A percentile compares a stretch with the other conserved stretches of the same genome.
These are phyloP conservation scores for Glomeris marginata DNA, from an alignment of 2,888 invertebrate genomes.

Conservation along the genomic window DNA sequence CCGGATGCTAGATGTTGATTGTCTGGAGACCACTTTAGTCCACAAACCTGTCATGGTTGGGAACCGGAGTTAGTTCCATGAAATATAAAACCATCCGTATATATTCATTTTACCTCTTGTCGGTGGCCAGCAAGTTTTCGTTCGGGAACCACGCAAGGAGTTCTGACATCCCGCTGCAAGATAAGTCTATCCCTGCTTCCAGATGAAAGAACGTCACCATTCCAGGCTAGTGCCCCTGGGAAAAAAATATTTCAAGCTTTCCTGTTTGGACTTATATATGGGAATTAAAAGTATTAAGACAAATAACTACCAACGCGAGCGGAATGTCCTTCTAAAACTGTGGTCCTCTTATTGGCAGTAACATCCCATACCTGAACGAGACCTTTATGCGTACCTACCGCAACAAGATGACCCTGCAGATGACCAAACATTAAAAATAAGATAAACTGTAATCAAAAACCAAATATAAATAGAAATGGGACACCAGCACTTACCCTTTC, in stretches of 20 bases:
- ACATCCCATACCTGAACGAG: slow-evolving; percentile 98
- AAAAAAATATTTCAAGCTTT: not conserved
- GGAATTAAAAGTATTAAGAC: not conserved
- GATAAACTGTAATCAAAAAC: no score
- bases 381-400: slow-evolving; percentile 95
- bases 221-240: slow-evolving; percentile 84
- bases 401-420: slow-evolving; percentile 70
- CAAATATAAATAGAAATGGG: slow-evolving; percentile 11
- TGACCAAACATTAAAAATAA: not conserved
- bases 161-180: slow-evolving; percentile 82
- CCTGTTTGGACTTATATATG: no score
- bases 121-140: slow-evolving; percentile 76
- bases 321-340: slow-evolving; percentile 77
- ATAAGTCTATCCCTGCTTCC: slow-evolving; percentile 90
- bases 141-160: slow-evolving; percentile 57
- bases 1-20: slow-evolving; percentile 94
- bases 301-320: slow-evolving; percentile 38
- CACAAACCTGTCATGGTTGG: slow-evolving; percentile 51
- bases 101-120: slow-evolving; percentile 57
- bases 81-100: not conserved
- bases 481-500: slow-evolving; percentile 63
- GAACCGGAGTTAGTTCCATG: no score
- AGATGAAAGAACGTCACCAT: slow-evolving; percentile 88
- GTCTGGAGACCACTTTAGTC: slow-evolving; percentile 96
- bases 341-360: slow-evolving; percentile 78